Base-by-base conservation (phyloP, 2,888 invertebrate genomes). In the Caenorhabditis zanzibari region DNA sequence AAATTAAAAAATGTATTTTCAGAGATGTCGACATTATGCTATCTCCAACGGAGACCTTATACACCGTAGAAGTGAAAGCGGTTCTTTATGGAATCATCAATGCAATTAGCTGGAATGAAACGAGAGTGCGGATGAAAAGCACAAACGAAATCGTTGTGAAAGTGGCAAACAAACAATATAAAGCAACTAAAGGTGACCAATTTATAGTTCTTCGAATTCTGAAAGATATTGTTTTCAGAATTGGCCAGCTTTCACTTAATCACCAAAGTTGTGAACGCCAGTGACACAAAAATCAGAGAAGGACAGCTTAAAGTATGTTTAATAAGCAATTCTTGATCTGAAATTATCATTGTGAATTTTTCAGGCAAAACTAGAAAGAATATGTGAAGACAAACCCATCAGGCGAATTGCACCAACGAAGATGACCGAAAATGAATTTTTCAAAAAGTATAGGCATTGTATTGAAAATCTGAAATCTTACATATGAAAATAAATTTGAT, bases 61-160 rank as follows among this genome's bases (percentile, higher is more conserved):
- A 82, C 32, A 59, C 82, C 0, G 56, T 63, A 4, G 69, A 77
- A 54, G 79, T 79, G n/a, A 82, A 82, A 69, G 54, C 77, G 10
- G 73, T 82, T n/a, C 47, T 82, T 2, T 82, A 82, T 47, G 77
- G 72, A 63, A 82, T 82, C 14, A 79, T 82, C 63, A 59, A 68
- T 56, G 77, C 77, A 26, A 74, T 82, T n/a, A 28, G 32, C 2
- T 56, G 7, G 22, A 54, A 73, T 5, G 73, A 77, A 38, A 32
- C 41, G 19, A 66, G 47, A 49, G 35, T 82, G 12, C 44, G 73
- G 24, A 63, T 82, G 49, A 35, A 56, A 58, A 79, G 49, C 38
- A 12, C 49, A 9, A 77, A 82, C 35, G 69, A 77, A 19, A 56
- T 79, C 6, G 74, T 82, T 9, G 68, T 82, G 12, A 82, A 69